A percentile compares a stretch with the other conserved stretches of the same genome.
These are phyloP conservation scores for Coilia nasus DNA, from an alignment of 2,797 vertebrate species.

Conservation along the genomic window DNA sequence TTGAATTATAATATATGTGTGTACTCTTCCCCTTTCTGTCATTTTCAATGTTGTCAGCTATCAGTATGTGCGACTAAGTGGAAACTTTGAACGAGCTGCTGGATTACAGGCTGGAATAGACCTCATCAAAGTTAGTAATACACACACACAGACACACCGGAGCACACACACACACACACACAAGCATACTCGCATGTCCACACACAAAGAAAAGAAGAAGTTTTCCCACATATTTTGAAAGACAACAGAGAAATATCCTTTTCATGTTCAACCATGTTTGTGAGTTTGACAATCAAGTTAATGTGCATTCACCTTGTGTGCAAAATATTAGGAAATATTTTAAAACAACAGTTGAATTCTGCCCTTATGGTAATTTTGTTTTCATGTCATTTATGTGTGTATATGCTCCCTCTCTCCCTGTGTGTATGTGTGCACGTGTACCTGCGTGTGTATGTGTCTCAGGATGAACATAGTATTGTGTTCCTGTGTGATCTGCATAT, in stretches of 20 bases:
- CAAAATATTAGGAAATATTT: no score
- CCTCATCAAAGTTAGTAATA: slow-evolving; percentile 78
- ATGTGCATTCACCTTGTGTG: no score
- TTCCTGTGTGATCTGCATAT: slow-evolving; percentile 98
- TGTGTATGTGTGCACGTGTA: neutral
- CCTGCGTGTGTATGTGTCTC: slow-evolving; percentile 33
- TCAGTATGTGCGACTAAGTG: slow-evolving; percentile 81
- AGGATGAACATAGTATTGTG: slow-evolving; percentile 93
- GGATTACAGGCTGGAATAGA: slow-evolving; percentile 92
- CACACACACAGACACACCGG: neutral
- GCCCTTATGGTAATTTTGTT: slow-evolving; percentile 60
- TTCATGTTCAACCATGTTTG: no score
- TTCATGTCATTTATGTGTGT: neutral
- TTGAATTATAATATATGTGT: slow-evolving; percentile 1
- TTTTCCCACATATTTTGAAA: no score
- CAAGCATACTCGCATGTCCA: neutral
- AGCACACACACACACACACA: neutral
- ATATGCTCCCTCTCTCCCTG: neutral
- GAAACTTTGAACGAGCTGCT: slow-evolving; percentile 91
- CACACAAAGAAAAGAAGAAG: neutral
- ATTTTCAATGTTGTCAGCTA: slow-evolving; percentile 69
- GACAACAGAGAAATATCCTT: no score
- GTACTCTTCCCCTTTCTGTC: neutral
- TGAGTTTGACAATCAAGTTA: no score
- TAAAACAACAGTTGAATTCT: no score